Base-by-base conservation (phyloP, 1,140 invertebrate genomes). In the Hypothenemus hampei region DNA sequence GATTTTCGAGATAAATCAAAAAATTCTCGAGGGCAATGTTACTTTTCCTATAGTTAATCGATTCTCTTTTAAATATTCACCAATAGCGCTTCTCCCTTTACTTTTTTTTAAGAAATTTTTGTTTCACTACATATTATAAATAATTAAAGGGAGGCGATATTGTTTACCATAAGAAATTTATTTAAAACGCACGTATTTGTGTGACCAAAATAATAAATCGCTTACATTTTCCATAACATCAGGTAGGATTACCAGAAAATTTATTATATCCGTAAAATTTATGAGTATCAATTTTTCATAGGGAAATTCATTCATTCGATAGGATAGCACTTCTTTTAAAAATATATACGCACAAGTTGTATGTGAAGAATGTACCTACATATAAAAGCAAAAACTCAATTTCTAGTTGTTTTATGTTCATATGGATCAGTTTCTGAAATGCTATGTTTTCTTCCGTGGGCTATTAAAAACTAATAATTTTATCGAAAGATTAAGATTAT, bases 11-110 rank as follows among this genome's bases (percentile, higher is more conserved):
- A 37, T 37, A 37, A 37, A 37, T 37, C 39, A 40, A 40, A 40
- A 40, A 40, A 18, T 40, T 40, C 39, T 20, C 39, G 2, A 20
- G 39, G 8, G 39, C 20, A 20, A 7, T 15, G 39, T 40, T 40
- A 40, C 21, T 40, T 16, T 40, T 20, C 26, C 39, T 20, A 40
- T 20, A 20, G 16, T 40, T 40, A 40, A 40, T 40, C 39, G 39
- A 40, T 40, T 21, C 39, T 40, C n/a, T 40, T 20, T 19, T 20
- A 40, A 40, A 19, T 40, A 40, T 40, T 10, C 35, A 40, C 39
- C 7, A 40, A 18, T 20, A 5, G 19, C n/a, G n/a, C n/a, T n/a
- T n/a, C n/a, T n/a, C n/a, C n/a, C n/a, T n/a, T n/a, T n/a, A n/a
- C n/a, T n/a, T n/a, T n/a, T n/a, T 15, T 29, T 29, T 11, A 6